Evolutionary conservation across 2,113 vertebrate species (phyloP), one percentile per base, ranked within the genome.

Genomic region (Martes martes): DNA sequence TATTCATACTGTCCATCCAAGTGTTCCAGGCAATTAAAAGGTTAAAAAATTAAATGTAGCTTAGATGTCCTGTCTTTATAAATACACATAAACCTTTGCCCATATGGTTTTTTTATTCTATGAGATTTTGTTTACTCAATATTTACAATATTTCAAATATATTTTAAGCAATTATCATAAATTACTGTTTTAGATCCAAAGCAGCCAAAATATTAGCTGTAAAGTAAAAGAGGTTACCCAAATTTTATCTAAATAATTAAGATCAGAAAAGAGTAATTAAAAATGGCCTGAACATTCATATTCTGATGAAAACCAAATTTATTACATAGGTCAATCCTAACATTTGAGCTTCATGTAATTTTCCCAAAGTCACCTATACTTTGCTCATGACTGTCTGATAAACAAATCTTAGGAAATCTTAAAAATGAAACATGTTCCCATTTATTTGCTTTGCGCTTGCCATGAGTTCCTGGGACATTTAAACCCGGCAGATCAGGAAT

Each of bases 101-200:
- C 11, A 67, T 45, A 63, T 52, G 28, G 13, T 92, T 55, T 88
- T 73, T 85, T 92, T 33, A 78, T 71, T 81, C 45, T 80, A 42
- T 96, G 39, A 45, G 23, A 42, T 91, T 96, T 79, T 88, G 87
- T 92, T 92, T 94, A 88, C 85, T 89, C 86, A 95, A 76, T 76
- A 76, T 76, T 78, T 78, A 78, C 7, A 73, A 57, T 45, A 85
- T 93, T 90, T 89, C 47, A 47, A 92, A 83, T 89, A 39, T 94
- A 89, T 88, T 94, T 97, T 78, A 80, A 63, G 47, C n/a, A 63
- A 67, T 78, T 80, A 87, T n/a, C 28, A 90, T 86, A 82, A 97
- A 52, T 61, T 78, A 86, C 42, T 42, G 4, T 67, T 89, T 89
- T 97, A 19, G 45, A 82, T 87, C 7, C 45, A 92, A 88, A 88